Conservation (phyloP, 2,888 invertebrate species). For the Drosophila trichaetosa region DNA sequence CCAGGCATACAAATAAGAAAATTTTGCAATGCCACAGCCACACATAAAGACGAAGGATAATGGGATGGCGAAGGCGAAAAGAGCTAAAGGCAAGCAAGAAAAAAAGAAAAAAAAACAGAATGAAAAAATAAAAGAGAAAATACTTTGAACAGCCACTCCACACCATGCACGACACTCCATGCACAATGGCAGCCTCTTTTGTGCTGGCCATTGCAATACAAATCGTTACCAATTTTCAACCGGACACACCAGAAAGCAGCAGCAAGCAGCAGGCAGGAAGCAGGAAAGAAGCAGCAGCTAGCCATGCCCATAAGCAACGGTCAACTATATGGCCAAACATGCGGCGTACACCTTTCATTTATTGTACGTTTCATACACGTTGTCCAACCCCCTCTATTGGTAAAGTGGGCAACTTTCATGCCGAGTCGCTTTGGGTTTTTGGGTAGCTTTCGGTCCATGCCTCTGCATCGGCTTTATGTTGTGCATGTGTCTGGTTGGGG, state of each 20-base stretch:
- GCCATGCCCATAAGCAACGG: slow-evolving; percentile 71
- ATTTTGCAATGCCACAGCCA: slow-evolving; percentile 46
- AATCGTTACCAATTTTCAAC: slow-evolving; percentile 81
- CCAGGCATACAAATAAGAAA: slow-evolving; percentile 78
- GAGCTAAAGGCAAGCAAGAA: not conserved
- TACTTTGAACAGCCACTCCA: slow-evolving; percentile 61
- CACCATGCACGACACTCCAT: slow-evolving; percentile 23
- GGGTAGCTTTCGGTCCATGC: slow-evolving; percentile 29
- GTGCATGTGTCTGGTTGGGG: slow-evolving; percentile 75
- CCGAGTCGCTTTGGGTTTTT: slow-evolving; percentile 23
- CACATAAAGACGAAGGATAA: slow-evolving; percentile 18
- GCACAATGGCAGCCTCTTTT: slow-evolving; percentile 64
- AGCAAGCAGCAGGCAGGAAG: slow-evolving; percentile 33
- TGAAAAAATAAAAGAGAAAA: slow-evolving; percentile 26
- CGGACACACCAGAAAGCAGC: slow-evolving; percentile 52
- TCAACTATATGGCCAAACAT: slow-evolving; percentile 77
- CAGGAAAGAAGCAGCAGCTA: slow-evolving; percentile 21
- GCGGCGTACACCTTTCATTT: slow-evolving; percentile 78
- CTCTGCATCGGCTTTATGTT: slow-evolving; percentile 71
- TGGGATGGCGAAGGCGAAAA: slow-evolving; percentile 26
- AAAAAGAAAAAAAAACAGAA: not conserved
- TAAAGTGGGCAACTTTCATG: slow-evolving; percentile 45
- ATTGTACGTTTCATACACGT: slow-evolving; percentile 54
- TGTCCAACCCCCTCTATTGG: slow-evolving; percentile 4
- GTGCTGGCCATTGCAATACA: slow-evolving; percentile 68